Percentiles rank a stretch among this genome's conserved stretches.
phyloP scores from a whole-genome alignment of 2,797 vertebrate species.

The Phataginus tetradactyla region DNA sequence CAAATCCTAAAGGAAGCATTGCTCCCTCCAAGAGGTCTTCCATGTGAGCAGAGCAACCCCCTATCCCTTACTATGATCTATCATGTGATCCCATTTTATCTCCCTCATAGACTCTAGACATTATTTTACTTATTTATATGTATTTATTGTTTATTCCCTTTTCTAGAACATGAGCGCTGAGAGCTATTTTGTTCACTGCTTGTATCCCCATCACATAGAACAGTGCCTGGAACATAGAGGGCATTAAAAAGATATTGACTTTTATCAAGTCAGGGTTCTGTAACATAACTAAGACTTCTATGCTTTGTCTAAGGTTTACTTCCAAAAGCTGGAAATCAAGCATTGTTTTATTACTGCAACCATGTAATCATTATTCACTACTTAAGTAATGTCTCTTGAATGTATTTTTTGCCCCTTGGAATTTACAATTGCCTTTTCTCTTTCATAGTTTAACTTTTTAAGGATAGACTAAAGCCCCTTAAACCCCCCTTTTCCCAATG shows the following conservation, averaged over 20 bases:
- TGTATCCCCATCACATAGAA: neutral
- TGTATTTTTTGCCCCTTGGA: neutral
- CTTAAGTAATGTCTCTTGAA: slow-evolving; percentile 4
- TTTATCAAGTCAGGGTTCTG: neutral
- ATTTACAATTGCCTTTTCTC: neutral
- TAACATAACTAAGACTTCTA: neutral
- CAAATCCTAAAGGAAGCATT: neutral
- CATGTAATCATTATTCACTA: slow-evolving; percentile 38
- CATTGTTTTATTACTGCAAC: neutral
- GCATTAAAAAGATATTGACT: neutral
- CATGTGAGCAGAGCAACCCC: neutral
- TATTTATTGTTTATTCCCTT: neutral
- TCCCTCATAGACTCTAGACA: neutral
- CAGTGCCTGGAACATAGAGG: neutral
- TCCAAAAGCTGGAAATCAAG: slow-evolving; percentile 5
- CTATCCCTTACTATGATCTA: neutral
- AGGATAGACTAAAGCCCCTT: neutral
- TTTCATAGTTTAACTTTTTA: neutral
- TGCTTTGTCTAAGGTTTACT: neutral
- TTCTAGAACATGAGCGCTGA: neutral
- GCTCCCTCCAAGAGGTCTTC: neutral
- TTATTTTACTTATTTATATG: neutral
- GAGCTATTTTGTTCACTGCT: neutral
- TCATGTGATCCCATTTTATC: neutral
- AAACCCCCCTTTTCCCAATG: neutral